Conservation (phyloP, 1,140 invertebrate genomes). For the Philopotamus ludificatus region DNA sequence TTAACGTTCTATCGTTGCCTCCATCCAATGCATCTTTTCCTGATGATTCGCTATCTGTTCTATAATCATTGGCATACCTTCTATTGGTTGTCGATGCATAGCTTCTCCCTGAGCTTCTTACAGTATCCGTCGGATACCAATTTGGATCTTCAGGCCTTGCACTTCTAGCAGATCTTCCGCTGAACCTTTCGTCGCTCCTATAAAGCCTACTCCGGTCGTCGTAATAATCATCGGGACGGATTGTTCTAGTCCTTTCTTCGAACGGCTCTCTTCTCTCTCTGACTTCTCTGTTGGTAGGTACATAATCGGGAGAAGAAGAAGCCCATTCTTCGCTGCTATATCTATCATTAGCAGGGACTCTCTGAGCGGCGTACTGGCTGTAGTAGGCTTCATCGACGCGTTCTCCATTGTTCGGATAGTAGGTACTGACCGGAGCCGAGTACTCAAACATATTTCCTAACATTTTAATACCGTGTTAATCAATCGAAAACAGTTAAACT, state of each 20-base stretch:
- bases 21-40: constrained; percentile 47
- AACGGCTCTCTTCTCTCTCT: constrained; percentile 34
- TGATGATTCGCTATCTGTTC: constrained; percentile 38
- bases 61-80: constrained; percentile 32
- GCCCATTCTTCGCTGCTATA: constrained; percentile 37
- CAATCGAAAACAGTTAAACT: neutral
- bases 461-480: constrained; percentile 17
- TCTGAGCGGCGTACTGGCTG: constrained; percentile 29
- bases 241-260: constrained; percentile 41
- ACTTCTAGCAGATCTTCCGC: constrained; percentile 36
- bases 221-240: constrained; percentile 40
- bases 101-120: constrained; percentile 31
- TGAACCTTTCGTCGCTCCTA: constrained; percentile 36
- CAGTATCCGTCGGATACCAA: constrained; percentile 37
- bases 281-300: constrained; percentile 20
- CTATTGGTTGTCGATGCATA: constrained; percentile 20
- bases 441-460: constrained; percentile 39
- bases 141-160: constrained; percentile 36
- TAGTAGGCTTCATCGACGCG: constrained; percentile 36
- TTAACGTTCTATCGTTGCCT: constrained; percentile 53
- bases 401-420: constrained; percentile 38
- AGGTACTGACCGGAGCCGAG: constrained; percentile 36
- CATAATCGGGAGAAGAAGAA: constrained; percentile 35
- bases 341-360: constrained; percentile 25
- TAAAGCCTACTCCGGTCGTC: constrained; percentile 38